These are phyloP conservation scores for Amazona guildingii DNA, from an alignment of 2,113 vertebrate species.

Conservation along the genomic window DNA sequence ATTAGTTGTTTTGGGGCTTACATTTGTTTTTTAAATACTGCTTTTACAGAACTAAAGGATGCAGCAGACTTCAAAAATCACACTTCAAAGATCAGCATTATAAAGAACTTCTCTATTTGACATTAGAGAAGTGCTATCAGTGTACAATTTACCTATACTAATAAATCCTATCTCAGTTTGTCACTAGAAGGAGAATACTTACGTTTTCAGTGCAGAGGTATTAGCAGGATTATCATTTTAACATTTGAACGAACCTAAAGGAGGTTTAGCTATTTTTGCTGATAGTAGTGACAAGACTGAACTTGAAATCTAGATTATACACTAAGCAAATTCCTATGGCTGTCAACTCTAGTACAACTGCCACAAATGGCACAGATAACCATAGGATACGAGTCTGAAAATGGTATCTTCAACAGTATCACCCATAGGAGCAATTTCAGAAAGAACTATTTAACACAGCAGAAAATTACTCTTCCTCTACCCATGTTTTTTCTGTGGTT, in stretches of 20 bases:
- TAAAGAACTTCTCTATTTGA: not conserved
- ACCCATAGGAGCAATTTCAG: not conserved
- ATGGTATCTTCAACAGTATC: not conserved
- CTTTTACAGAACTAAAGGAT: not conserved
- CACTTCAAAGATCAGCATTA: not conserved
- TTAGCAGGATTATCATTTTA: not conserved
- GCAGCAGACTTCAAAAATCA: not conserved
- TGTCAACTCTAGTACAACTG: not conserved
- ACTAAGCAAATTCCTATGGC: not conserved
- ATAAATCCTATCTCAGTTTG: not conserved
- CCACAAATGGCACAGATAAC: not conserved
- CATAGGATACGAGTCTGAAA: not conserved
- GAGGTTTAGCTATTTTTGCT: not conserved
- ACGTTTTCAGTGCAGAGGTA: not conserved
- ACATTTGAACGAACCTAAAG: not conserved
- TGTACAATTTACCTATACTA: not conserved
- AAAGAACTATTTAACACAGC: not conserved
- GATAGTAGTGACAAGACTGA: not conserved
- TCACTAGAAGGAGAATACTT: not conserved
- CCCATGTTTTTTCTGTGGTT: not conserved
- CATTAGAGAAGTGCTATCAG: not conserved
- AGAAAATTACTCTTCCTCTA: not conserved
- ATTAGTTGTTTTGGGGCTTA: not conserved
- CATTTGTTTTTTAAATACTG: not conserved
- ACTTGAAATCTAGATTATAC: not conserved